These are phyloP conservation scores for Orthosia gothica DNA, from an alignment of 2,888 invertebrate species.

Conservation along the genomic window DNA sequence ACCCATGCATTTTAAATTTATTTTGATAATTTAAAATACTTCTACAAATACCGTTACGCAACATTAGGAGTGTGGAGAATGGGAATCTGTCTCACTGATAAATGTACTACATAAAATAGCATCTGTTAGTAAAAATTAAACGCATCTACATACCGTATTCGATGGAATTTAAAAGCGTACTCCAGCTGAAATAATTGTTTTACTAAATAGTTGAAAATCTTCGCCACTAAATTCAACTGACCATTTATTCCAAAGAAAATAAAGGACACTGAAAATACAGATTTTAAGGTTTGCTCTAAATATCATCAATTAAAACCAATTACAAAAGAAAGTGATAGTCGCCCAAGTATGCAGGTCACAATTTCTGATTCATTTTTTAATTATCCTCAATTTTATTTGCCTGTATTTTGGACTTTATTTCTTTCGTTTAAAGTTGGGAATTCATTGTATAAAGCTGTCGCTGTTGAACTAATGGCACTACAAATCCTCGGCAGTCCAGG, in stretches of 20 bases:
- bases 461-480: constrained; percentile 88
- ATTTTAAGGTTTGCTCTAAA: constrained; percentile 54
- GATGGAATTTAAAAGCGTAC: constrained; percentile 34
- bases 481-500: constrained; percentile 87
- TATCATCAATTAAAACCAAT: constrained; percentile 75
- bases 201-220: constrained; percentile 32
- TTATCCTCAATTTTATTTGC: constrained; percentile 67
- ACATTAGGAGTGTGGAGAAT: constrained; percentile 10
- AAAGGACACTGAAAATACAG: constrained; percentile 22
- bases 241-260: constrained; percentile 28
- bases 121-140: constrained; percentile 29
- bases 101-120: constrained; percentile 32
- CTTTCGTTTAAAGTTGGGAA: constrained; percentile 62
- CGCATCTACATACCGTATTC: constrained; percentile 11
- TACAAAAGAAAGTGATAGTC: constrained; percentile 78
- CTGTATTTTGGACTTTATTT: constrained; percentile 54
- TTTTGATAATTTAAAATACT: constrained; percentile 1
- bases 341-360: constrained; percentile 79
- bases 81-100: constrained; percentile 13
- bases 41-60: constrained; percentile 20
- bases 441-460: constrained; percentile 56
- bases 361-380: constrained; percentile 81
- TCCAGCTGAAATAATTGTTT: constrained; percentile 19
- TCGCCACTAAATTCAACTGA: constrained; percentile 30
- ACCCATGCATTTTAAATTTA: background rate